phyloP scores from a whole-genome alignment of 2,888 invertebrate genomes.

The Mellilla xanthometata region DNA sequence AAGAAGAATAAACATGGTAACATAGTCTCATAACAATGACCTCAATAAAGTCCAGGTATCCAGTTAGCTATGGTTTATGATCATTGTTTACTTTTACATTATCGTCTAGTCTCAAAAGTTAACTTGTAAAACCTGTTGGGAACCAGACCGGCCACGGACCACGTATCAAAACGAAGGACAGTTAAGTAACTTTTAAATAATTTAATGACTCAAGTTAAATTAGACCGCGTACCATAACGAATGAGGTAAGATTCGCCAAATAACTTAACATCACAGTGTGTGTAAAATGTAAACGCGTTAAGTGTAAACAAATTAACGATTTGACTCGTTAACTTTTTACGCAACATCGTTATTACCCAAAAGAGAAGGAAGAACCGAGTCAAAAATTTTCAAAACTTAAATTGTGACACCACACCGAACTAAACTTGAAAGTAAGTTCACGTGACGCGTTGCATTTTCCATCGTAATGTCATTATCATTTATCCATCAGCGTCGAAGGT shows the following conservation, averaged over 20 bases:
- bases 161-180: conserved; percentile 44
- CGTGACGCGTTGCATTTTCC: conserved; percentile 56
- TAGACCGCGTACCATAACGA: conserved; percentile 6
- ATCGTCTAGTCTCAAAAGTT: conserved; percentile 26
- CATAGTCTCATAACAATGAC: too few species aligned
- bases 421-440: conserved; percentile 69
- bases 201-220: conserved; percentile 18
- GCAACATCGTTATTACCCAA: conserved; percentile 9
- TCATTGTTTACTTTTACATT: conserved; percentile 14
- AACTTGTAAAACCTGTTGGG: conserved; percentile 57
- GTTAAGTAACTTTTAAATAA: conserved; percentile 20
- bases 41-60: too few species aligned
- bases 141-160: conserved; percentile 31
- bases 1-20: too few species aligned
- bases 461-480: conserved; percentile 44
- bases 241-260: conserved; percentile 9
- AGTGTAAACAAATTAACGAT: conserved; percentile 15
- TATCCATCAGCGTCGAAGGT: conserved; percentile 39
- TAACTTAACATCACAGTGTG: conserved; percentile 1
- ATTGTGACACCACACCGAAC: conserved; percentile 72
- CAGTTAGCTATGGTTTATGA: too few species aligned
- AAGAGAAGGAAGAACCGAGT: conserved; percentile 11
- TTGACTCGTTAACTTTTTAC: conserved; percentile 20
- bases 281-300: neutral
- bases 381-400: conserved; percentile 51